Conservation (phyloP, 1,140 invertebrate genomes). For the Calliopsis andreniformis region DNA sequence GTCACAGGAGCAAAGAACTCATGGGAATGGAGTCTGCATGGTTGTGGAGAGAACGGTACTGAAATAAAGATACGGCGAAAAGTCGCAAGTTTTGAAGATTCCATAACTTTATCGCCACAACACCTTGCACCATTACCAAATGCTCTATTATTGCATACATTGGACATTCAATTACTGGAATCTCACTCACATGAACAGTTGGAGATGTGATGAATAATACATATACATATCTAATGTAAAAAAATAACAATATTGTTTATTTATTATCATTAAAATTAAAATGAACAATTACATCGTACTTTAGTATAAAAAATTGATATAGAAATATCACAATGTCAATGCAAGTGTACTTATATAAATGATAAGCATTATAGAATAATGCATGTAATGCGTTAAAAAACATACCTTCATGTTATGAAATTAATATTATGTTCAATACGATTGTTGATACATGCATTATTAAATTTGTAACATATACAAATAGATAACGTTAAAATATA, state of each 20-base stretch:
- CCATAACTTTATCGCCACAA: constrained; percentile 40
- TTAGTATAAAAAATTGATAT: not conserved
- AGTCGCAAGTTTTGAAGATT: constrained; percentile 68
- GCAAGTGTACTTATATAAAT: not conserved
- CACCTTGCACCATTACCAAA: constrained; percentile 66
- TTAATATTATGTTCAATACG: not conserved
- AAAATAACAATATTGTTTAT: constrained; percentile 27
- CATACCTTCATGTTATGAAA: not conserved
- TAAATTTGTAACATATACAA: constrained; percentile 22
- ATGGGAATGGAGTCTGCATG: constrained; percentile 73
- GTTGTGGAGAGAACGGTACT: constrained; percentile 53
- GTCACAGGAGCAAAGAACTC: constrained; percentile 49
- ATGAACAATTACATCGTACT: constrained; percentile 16
- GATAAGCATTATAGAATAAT: constrained; percentile 14
- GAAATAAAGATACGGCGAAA: constrained; percentile 68
- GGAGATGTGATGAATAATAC: not conserved
- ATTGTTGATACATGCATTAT: not conserved
- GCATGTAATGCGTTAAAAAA: not conserved
- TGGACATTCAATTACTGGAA: constrained; percentile 68
- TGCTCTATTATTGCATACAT: constrained; percentile 54
- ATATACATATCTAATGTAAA: constrained; percentile 13
- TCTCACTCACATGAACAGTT: constrained; percentile 27
- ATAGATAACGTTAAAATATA: constrained; percentile 20
- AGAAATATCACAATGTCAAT: constrained; percentile 20
- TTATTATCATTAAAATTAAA: constrained; percentile 12